Conservation (phyloP, 1,140 invertebrate genomes). For the Trissolcus basalis region DNA sequence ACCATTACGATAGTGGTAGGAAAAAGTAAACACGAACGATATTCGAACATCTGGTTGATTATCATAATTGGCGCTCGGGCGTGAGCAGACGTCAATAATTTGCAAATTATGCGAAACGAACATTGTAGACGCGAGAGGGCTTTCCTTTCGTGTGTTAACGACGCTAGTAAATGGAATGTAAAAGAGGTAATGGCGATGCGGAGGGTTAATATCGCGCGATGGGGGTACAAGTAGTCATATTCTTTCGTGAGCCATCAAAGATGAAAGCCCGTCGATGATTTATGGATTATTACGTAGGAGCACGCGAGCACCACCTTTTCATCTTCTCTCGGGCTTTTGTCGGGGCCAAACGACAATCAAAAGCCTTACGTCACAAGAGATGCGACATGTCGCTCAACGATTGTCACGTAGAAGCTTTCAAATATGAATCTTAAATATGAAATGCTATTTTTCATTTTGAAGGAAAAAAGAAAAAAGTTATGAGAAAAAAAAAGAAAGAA, state of each 20-base stretch:
- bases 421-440: not conserved
- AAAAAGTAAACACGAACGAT: conserved; percentile 27
- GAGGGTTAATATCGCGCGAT: conserved; percentile 52
- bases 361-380: conserved; percentile 31
- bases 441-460: too few species aligned
- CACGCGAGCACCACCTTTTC: conserved; percentile 64
- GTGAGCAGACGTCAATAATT: conserved; percentile 57
- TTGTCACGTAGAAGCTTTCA: conserved; percentile 16
- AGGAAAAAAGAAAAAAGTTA: too few species aligned
- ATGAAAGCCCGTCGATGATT: conserved; percentile 68
- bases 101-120: conserved; percentile 58
- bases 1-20: not conserved
- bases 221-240: conserved; percentile 53
- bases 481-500: too few species aligned
- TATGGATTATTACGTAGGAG: conserved; percentile 68
- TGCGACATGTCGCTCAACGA: conserved; percentile 25
- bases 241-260: conserved; percentile 64
- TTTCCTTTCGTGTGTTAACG: conserved; percentile 61
- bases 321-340: conserved; percentile 40
- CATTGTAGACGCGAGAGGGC: conserved; percentile 40
- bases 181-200: conserved; percentile 56
- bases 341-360: conserved; percentile 40
- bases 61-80: conserved; percentile 58
- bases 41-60: conserved; percentile 52
- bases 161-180: conserved; percentile 64